These are phyloP conservation scores for Bufotes viridis DNA, from an alignment of 2,797 vertebrate species.

Conservation along the genomic window DNA sequence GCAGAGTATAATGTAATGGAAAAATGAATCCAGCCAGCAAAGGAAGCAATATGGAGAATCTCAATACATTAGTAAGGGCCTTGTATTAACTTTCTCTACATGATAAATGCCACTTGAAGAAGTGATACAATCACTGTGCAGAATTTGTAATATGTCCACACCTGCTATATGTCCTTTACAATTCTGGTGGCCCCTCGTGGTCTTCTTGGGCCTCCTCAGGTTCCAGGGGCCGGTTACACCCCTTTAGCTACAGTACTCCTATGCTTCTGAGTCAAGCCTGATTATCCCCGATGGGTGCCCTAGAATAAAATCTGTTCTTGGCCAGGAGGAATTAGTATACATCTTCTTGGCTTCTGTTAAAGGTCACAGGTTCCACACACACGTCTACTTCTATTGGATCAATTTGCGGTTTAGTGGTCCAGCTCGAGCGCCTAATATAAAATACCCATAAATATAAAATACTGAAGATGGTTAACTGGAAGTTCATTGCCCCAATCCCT, in stretches of 20 bases:
- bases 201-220: background rate
- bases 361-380: slow-evolving; percentile 10
- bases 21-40: no score
- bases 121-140: no score
- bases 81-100: no score
- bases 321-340: background rate
- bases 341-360: background rate
- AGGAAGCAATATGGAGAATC: no score
- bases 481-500: slow-evolving; percentile 12
- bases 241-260: background rate
- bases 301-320: background rate
- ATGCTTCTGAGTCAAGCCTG: background rate
- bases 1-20: no score
- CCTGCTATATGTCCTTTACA: no score
- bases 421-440: background rate
- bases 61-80: no score
- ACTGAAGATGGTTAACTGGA: slow-evolving; percentile 17
- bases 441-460: slow-evolving; percentile 25
- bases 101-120: no score
- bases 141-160: no score
- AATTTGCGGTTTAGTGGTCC: background rate
- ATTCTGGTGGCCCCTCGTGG: no score
- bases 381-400: background rate
- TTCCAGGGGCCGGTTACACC: background rate
- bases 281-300: background rate